Conservation (phyloP, 2,888 invertebrate genomes). For the Ypsolopha sequella region DNA sequence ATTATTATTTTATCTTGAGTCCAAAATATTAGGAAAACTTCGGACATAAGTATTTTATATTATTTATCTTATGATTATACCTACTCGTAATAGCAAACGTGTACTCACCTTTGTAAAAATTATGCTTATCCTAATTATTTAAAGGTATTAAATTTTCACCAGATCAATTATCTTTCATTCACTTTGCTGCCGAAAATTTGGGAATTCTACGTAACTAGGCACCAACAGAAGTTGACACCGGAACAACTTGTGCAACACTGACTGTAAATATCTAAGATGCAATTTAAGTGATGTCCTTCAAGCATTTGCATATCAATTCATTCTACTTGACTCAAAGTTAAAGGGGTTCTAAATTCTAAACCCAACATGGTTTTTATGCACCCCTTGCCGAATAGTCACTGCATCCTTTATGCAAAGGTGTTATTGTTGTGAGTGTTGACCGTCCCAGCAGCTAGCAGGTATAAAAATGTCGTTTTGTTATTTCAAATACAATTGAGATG, state of each 20-base stretch:
- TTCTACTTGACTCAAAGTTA: slow-evolving; percentile 30
- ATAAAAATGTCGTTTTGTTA: background rate
- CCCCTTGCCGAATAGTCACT: slow-evolving; percentile 6
- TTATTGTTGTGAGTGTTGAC: slow-evolving; percentile 2
- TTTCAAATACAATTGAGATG: background rate
- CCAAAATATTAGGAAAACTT: slow-evolving; percentile 6
- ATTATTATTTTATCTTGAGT: slow-evolving; percentile 8
- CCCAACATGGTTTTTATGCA: slow-evolving; percentile 6
- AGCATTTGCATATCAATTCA: slow-evolving; percentile 35
- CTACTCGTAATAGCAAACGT: too few species aligned
- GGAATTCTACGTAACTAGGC: background rate
- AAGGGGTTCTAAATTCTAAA: slow-evolving; percentile 26
- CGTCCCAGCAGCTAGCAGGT: background rate
- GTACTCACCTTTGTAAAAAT: slow-evolving; percentile 14
- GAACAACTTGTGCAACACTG: slow-evolving; percentile 39
- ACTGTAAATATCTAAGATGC: slow-evolving; percentile 24
- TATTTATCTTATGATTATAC: slow-evolving; percentile 11
- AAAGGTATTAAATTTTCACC: slow-evolving; percentile 31
- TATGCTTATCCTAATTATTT: slow-evolving; percentile 6
- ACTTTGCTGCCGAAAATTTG: background rate
- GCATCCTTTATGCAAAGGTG: slow-evolving; percentile 7
- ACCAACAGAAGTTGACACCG: slow-evolving; percentile 25
- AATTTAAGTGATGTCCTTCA: slow-evolving; percentile 25
- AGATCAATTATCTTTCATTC: slow-evolving; percentile 20
- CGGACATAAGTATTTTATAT: slow-evolving; percentile 5